These are phyloP conservation scores for Colossoma macropomum DNA, from an alignment of 2,113 vertebrate species.

Conservation along the genomic window DNA sequence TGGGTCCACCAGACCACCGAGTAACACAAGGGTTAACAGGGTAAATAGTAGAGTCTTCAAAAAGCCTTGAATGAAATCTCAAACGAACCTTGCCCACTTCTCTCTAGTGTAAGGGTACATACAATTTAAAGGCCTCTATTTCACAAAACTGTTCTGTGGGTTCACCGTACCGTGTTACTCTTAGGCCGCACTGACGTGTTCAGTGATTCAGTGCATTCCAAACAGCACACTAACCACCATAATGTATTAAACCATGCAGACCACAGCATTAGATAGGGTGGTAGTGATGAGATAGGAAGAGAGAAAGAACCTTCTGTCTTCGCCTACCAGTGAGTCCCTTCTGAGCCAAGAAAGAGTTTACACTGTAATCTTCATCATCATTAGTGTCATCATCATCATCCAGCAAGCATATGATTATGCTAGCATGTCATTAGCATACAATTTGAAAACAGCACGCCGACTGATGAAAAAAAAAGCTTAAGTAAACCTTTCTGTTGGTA, in stretches of 20 bases:
- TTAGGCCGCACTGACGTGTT: neutral
- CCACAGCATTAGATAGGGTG: neutral
- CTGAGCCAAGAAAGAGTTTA: neutral
- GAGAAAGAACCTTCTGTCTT: neutral
- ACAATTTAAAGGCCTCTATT: neutral
- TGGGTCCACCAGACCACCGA: too few species aligned
- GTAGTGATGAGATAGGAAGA: neutral
- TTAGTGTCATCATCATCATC: neutral
- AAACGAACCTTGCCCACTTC: neutral
- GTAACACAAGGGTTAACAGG: too few species aligned
- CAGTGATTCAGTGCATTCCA: constrained; percentile 1
- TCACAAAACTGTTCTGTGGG: neutral
- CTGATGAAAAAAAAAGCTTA: neutral
- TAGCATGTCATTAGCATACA: neutral
- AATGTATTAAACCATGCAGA: neutral
- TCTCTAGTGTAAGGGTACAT: too few species aligned
- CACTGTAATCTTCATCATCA: neutral
- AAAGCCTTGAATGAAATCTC: too few species aligned
- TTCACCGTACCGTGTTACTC: neutral
- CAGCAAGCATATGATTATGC: neutral
- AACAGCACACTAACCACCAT: neutral
- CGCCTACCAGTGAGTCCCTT: neutral
- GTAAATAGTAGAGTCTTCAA: too few species aligned
- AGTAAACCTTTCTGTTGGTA: neutral
- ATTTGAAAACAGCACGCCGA: neutral